Conservation (phyloP, 2,797 vertebrate genomes). For the Argya squamiceps region DNA sequence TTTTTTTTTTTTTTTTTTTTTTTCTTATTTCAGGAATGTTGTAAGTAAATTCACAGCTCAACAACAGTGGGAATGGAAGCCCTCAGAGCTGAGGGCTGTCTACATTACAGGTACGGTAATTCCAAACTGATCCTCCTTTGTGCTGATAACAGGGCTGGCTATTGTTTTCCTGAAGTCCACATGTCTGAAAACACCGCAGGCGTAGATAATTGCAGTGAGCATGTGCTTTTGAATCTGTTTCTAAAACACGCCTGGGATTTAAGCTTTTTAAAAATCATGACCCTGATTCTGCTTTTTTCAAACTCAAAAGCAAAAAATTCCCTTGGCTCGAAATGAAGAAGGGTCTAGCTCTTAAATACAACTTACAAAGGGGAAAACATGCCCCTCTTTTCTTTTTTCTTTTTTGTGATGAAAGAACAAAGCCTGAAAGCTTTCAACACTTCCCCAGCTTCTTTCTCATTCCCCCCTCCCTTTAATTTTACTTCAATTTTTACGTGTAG, state of each 20-base stretch:
- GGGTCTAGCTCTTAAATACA: neutral
- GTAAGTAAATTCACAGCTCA: slow-evolving; percentile 11
- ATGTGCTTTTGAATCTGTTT: slow-evolving; percentile 58
- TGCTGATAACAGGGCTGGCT: slow-evolving; percentile 55
- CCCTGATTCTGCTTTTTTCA: slow-evolving; percentile 35
- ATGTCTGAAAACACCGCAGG: slow-evolving; percentile 48
- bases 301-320: slow-evolving; percentile 22
- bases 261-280: slow-evolving; percentile 44
- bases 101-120: slow-evolving; percentile 49
- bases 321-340: slow-evolving; percentile 4
- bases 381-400: neutral
- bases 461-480: neutral
- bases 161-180: slow-evolving; percentile 65
- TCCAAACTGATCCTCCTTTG: slow-evolving; percentile 68
- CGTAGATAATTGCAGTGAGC: slow-evolving; percentile 42
- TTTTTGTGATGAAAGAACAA: neutral
- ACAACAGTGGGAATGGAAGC: slow-evolving; percentile 4
- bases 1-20: too few relatives aligned
- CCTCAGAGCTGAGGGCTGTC: slow-evolving; percentile 12
- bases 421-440: slow-evolving; percentile 4
- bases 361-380: neutral
- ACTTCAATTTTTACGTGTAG: neutral
- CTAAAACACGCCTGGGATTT: slow-evolving; percentile 45
- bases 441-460: neutral
- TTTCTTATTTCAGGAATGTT: neutral